Percentiles rank a stretch among this genome's conserved stretches.
These are phyloP conservation scores for Rhadina sibilatrix DNA, from an alignment of 2,113 vertebrate genomes.

Conservation along the genomic window DNA sequence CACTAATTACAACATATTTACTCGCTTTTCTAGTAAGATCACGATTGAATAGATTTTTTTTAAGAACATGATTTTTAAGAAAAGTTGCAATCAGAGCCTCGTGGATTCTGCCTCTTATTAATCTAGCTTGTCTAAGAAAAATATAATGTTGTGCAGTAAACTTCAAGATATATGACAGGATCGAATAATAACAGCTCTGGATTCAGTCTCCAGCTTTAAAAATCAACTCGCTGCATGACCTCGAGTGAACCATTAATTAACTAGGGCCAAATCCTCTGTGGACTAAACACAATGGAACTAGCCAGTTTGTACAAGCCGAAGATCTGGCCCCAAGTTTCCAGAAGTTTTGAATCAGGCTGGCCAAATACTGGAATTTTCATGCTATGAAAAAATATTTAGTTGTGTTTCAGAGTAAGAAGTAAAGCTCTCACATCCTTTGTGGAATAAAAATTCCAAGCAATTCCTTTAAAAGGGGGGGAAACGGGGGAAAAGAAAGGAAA, in stretches of 20 bases:
- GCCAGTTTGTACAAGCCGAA: slow-evolving; percentile 43
- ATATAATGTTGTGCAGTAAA: slow-evolving; percentile 57
- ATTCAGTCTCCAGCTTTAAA: slow-evolving; percentile 43
- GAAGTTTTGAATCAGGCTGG: slow-evolving; percentile 10
- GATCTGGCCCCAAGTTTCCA: slow-evolving; percentile 57
- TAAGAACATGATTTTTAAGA: slow-evolving; percentile 60
- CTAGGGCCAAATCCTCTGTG: slow-evolving; percentile 46
- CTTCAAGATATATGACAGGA: slow-evolving; percentile 56
- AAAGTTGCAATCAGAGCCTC: slow-evolving; percentile 61
- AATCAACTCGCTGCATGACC: slow-evolving; percentile 44
- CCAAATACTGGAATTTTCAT: slow-evolving; percentile 21
- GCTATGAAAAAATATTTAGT: not conserved
- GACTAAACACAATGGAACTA: slow-evolving; percentile 51
- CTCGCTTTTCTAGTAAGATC: slow-evolving; percentile 59
- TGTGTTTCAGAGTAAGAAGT: not conserved
- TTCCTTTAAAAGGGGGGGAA: not conserved
- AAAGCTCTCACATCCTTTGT: not conserved
- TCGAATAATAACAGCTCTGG: slow-evolving; percentile 24
- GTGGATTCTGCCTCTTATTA: slow-evolving; percentile 49
- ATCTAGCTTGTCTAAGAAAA: slow-evolving; percentile 47
- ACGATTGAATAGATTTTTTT: slow-evolving; percentile 64
- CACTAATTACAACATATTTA: slow-evolving; percentile 73
- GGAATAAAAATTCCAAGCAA: not conserved
- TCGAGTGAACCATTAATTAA: slow-evolving; percentile 59
- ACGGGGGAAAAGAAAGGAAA: rapidly evolving